Percentiles rank a stretch among this genome's conserved stretches.
Evolutionary conservation across 2,888 invertebrate genomes (phyloP).

Genomic region (Cantharis rufa): DNA sequence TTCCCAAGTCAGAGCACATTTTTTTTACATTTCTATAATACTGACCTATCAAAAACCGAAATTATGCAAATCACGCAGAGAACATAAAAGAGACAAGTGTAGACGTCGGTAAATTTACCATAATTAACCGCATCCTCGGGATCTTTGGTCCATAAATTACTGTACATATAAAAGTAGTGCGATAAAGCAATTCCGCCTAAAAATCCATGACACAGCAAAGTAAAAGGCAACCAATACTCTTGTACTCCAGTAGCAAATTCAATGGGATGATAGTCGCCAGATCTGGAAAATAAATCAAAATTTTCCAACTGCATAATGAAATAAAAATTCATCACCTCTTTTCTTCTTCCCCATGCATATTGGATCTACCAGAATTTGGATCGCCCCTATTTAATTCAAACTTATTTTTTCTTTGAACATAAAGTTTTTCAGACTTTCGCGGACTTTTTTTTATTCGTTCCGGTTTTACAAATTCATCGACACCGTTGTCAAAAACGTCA

Average conservation of each 20-base stretch:
- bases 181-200: slow-evolving; percentile 64
- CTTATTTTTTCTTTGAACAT: slow-evolving; percentile 54
- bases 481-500: slow-evolving; percentile 54
- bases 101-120: slow-evolving; percentile 51
- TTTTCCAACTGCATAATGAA: not conserved
- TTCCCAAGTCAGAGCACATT: not conserved
- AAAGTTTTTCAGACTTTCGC: slow-evolving; percentile 50
- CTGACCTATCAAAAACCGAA: slow-evolving; percentile 65
- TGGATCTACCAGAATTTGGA: slow-evolving; percentile 35
- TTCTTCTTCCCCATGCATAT: slow-evolving; percentile 34
- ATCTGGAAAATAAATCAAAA: slow-evolving; percentile 13
- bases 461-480: slow-evolving; percentile 41
- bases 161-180: slow-evolving; percentile 63
- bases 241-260: slow-evolving; percentile 62
- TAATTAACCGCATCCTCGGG: slow-evolving; percentile 49
- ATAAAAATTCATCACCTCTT: not conserved
- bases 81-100: slow-evolving; percentile 60
- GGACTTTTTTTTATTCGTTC: slow-evolving; percentile 50
- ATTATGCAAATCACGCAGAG: slow-evolving; percentile 63
- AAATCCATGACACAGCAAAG: slow-evolving; percentile 63
- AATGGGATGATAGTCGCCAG: slow-evolving; percentile 49
- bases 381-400: slow-evolving; percentile 48
- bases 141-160: slow-evolving; percentile 54
- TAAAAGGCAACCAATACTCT: slow-evolving; percentile 59
- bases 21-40: not conserved